Evolutionary conservation across 2,113 vertebrate species (phyloP), one percentile per base, ranked within the genome.

Genomic region (Antigone vipio): DNA sequence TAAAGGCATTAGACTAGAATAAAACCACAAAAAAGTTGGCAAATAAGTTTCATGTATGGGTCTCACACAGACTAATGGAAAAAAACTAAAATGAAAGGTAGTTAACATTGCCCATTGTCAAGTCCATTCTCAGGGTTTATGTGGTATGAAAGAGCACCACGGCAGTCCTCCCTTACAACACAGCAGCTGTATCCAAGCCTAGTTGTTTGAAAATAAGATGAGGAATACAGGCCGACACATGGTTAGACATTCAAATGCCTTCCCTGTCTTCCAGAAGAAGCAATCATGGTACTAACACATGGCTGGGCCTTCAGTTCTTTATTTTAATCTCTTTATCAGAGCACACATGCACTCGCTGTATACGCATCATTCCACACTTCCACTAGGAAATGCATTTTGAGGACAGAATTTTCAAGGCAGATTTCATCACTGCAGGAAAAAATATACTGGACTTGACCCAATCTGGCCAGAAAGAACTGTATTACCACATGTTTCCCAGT

Each of bases 371-470:
- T 81, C 55, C 63, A 66, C 24, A 7, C 3, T 91, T 52, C 50
- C 88, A 88, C 12, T n/a, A 66, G 40, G 34, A 79, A 60, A 55
- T 26, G 32, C 20, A 24, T 93, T 89, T 30, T 75, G 60, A 84
- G 76, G 72, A 84, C 60, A 86, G 75, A 75, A 62, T 50, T 92
- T 81, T 93, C 44, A 81, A 86, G 75, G 83, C 82, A 94, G 76
- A 87, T 89, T 91, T 96, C 86, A 92, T 80, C 76, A 59, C 63
- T 4, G 18, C 60, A 78, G 91, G 86, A 91, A 58, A 93, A 93
- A 74, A 42, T 47, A 78, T 55, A 53, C 76, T 93, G 86, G 91
- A 92, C 59, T 20, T 49, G 64, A 44, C 88, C 71, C 82, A 93
- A 3, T 23, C 44, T 38, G 34, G 68, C 60, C 86, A 86, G 89